Evolutionary conservation across 2,888 invertebrate species (phyloP).

Genomic region (Phoenoteleia sp.): DNA sequence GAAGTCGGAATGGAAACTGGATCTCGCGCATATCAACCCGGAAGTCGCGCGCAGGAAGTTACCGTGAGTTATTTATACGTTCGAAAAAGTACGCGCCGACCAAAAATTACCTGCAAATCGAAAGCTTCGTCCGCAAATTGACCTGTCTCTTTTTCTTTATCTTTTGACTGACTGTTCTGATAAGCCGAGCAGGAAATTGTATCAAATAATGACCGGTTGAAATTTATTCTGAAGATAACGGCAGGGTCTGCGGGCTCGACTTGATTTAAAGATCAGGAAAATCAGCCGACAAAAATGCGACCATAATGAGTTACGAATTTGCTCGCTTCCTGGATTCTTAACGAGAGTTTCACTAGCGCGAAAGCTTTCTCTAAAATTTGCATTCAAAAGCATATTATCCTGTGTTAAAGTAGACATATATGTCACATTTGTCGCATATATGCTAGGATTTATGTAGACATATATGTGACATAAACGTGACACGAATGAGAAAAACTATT

Average conservation of each 20-base stretch:
- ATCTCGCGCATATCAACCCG: slow-evolving; percentile 75
- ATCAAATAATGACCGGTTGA: slow-evolving; percentile 4
- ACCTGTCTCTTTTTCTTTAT: too few species aligned
- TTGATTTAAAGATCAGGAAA: slow-evolving; percentile 30
- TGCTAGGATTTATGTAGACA: too few species aligned
- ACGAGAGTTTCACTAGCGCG: slow-evolving; percentile 44
- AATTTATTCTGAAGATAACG: not conserved
- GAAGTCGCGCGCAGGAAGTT: slow-evolving; percentile 75
- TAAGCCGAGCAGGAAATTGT: slow-evolving; percentile 26
- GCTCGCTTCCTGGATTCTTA: slow-evolving; percentile 43
- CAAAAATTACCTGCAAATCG: too few species aligned
- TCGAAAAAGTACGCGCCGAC: too few species aligned
- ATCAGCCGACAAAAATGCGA: slow-evolving; percentile 8
- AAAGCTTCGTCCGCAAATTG: too few species aligned
- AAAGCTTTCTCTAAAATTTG: slow-evolving; percentile 67
- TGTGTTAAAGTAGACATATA: too few species aligned
- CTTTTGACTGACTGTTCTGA: not conserved
- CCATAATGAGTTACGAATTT: slow-evolving; percentile 35
- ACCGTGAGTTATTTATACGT: slow-evolving; percentile 46
- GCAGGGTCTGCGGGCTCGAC: not conserved
- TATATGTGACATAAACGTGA: too few species aligned
- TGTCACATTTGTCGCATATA: too few species aligned
- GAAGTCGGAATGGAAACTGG: slow-evolving; percentile 77
- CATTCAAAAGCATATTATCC: slow-evolving; percentile 63
- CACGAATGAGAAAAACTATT: too few species aligned